These are phyloP conservation scores for Rotaria socialis DNA, from an alignment of 2,888 invertebrate genomes.

Conservation along the genomic window DNA sequence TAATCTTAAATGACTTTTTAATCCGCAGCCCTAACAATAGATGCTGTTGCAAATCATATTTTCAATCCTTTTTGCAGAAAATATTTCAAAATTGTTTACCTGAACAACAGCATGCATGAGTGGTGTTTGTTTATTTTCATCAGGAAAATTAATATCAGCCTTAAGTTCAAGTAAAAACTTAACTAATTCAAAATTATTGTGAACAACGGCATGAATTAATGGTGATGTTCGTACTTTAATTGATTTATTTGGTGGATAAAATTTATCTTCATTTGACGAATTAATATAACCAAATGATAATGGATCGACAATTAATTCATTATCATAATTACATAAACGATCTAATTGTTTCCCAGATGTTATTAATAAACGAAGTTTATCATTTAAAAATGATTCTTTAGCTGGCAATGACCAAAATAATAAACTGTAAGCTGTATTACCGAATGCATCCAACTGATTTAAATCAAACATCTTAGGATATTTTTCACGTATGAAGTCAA, in stretches of 20 bases:
- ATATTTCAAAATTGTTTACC: not conserved
- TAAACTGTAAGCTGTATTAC: not conserved
- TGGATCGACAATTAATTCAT: not conserved
- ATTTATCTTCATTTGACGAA: not conserved
- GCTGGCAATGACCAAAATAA: not conserved
- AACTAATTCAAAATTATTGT: constrained; percentile 19
- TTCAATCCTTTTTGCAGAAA: not conserved
- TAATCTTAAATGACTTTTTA: no score
- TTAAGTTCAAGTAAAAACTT: constrained; percentile 5
- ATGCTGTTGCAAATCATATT: no score
- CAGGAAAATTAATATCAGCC: constrained; percentile 50
- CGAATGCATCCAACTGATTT: not conserved
- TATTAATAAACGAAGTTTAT: not conserved
- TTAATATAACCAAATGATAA: constrained; percentile 8
- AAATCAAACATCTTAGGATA: not conserved
- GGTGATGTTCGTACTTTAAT: not conserved
- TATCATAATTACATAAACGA: constrained; percentile 26
- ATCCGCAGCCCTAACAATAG: no score
- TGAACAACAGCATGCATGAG: constrained; percentile 61
- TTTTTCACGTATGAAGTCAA: not conserved
- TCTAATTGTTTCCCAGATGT: not conserved
- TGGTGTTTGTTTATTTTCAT: constrained; percentile 62
- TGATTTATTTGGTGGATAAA: not conserved
- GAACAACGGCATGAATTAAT: constrained; percentile 21
- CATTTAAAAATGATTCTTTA: not conserved